These are phyloP conservation scores for Motacilla alba DNA, from an alignment of 2,113 vertebrate species.

Conservation along the genomic window DNA sequence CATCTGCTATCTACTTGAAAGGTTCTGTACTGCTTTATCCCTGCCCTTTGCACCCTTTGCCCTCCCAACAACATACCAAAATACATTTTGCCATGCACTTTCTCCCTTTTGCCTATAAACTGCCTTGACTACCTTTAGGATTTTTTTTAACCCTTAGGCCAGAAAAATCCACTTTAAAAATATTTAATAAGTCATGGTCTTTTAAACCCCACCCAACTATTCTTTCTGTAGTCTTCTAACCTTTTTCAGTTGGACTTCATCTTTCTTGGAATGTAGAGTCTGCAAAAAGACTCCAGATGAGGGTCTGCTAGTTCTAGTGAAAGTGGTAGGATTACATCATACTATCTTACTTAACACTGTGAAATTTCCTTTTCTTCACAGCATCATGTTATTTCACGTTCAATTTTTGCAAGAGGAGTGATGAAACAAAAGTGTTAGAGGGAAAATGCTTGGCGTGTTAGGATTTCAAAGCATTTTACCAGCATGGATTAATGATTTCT, in stretches of 20 bases:
- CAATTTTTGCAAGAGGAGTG: conserved; percentile 19
- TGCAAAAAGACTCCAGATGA: not conserved
- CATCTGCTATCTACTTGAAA: not conserved
- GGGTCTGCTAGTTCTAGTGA: not conserved
- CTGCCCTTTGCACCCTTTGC: not conserved
- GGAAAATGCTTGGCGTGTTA: not conserved
- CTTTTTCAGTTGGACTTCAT: not conserved
- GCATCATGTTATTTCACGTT: conserved; percentile 8
- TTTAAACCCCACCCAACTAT: not conserved
- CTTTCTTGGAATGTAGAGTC: not conserved
- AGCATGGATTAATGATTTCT: not conserved
- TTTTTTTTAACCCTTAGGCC: not conserved
- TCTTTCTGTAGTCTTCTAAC: not conserved
- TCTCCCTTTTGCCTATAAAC: not conserved
- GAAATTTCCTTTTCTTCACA: conserved; percentile 34
- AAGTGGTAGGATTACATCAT: conserved; percentile 13
- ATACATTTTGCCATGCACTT: not conserved
- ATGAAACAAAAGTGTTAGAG: not conserved
- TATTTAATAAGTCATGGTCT: not conserved
- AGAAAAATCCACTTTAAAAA: not conserved
- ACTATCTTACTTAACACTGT: not conserved
- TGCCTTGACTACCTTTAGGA: not conserved
- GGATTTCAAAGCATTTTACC: conserved; percentile 1
- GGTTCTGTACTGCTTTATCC: not conserved
- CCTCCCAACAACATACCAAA: not conserved